Percentiles rank a stretch among this genome's conserved stretches.
These are phyloP conservation scores for Apamea sordens DNA, from an alignment of 2,888 invertebrate species.

Conservation along the genomic window DNA sequence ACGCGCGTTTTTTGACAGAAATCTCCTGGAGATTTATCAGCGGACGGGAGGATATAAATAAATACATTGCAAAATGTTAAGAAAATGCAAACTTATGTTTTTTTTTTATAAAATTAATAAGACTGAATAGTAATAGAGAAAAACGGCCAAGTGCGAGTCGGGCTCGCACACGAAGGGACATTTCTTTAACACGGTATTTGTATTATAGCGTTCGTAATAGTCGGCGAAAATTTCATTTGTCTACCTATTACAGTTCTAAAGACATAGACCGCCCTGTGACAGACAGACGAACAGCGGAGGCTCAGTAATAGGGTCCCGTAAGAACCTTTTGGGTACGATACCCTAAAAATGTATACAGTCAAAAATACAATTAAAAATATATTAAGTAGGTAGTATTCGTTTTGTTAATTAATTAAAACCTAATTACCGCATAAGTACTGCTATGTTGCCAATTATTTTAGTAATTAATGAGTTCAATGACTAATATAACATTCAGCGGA, in stretches of 20 bases:
- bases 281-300: too few relatives aligned
- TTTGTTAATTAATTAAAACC: conserved; percentile 23
- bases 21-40: too few relatives aligned
- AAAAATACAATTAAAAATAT: neutral
- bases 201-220: too few relatives aligned
- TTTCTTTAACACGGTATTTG: neutral
- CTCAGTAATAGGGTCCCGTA: neutral
- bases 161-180: neutral
- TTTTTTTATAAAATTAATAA: neutral
- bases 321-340: neutral
- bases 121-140: neutral
- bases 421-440: conserved; percentile 16
- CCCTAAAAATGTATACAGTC: neutral
- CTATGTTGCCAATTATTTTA: conserved; percentile 1
- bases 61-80: neutral
- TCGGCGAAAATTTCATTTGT: too few relatives aligned
- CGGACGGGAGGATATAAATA: neutral
- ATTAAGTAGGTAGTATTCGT: neutral
- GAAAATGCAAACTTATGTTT: neutral
- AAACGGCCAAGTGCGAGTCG: neutral
- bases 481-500: conserved; percentile 17
- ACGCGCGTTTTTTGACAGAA: too few relatives aligned
- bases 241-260: too few relatives aligned
- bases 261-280: too few relatives aligned
- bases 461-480: conserved; percentile 30